These are phyloP conservation scores for Podocnemis expansa DNA, from an alignment of 2,113 vertebrate species.

Conservation along the genomic window DNA sequence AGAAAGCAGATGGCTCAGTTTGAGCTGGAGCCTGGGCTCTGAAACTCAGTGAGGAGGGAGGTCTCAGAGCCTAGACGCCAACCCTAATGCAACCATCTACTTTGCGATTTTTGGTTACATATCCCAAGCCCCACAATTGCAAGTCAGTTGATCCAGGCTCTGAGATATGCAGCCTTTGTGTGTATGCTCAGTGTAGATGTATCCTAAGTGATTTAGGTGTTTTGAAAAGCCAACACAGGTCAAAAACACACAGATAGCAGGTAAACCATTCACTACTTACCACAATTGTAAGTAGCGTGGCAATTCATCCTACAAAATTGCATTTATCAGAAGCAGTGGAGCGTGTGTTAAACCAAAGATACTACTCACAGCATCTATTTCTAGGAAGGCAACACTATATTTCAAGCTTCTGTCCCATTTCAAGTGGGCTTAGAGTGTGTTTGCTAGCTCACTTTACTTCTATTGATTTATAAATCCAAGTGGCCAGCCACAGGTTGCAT, in stretches of 20 bases:
- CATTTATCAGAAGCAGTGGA: not conserved
- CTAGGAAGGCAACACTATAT: not conserved
- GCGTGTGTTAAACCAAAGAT: not conserved
- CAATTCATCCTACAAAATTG: not conserved
- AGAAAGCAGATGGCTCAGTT: no score
- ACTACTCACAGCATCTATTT: not conserved
- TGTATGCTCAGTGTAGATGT: no score
- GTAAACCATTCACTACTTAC: not conserved
- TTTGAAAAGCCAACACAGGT: slow-evolving; percentile 29
- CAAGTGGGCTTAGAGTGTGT: not conserved
- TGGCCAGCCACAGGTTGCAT: not conserved
- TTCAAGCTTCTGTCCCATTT: not conserved
- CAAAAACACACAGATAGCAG: not conserved
- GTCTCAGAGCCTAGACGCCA: no score
- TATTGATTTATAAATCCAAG: not conserved
- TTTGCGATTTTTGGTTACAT: no score
- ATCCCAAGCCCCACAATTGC: no score
- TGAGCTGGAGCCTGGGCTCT: no score
- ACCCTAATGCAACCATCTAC: no score
- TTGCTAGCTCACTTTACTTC: not conserved
- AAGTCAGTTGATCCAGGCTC: no score
- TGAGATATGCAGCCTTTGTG: no score
- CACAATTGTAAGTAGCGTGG: not conserved
- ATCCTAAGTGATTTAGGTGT: slow-evolving; percentile 34
- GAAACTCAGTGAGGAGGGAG: no score